Base-by-base conservation (phyloP, 1,140 invertebrate genomes). In the Stenopsyche tienmushanensis region DNA sequence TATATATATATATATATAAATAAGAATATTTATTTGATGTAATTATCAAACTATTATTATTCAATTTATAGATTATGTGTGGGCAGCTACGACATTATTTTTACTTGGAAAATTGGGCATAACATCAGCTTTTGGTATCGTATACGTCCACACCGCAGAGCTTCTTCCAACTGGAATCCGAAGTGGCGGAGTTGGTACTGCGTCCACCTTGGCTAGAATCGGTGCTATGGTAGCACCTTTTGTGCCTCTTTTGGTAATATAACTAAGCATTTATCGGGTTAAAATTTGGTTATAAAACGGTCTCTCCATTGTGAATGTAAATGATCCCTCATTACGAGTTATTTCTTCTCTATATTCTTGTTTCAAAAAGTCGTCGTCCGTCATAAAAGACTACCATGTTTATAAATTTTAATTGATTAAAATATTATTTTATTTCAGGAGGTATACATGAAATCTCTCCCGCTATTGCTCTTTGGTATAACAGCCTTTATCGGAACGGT, bases 41-140 rank as follows among this genome's bases (percentile, higher is more conserved):
- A 34, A 9, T 57, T 39, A 10, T 29, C 5, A 59, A 49, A 49
- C n/a, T 49, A 49, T 49, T 20, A 1, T 42, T 17, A 42, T 3
- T 9, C 1, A 42, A 42, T 2, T 49, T 74, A 17, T 62, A 82
- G 82, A 76, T 71, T 69, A 75, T 13, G 76, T 75, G 17, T 84
- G 84, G 83, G 66, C 77, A 1, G 71, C 81, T 1, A 77, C 82
- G 3, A 54, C 75, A 1, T 72, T 89, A 3, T 88, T 87, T 66
- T 75, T 90, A 10, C 70, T 84, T 9, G 88, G 88, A 9, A 89
- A 88, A 73, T 76, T 86, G 65, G 83, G 83, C 2, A 84, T 86
- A 13, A 86, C 85, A 0, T 78, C 83, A 24, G 78, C 85, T 1
- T 86, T 87, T 71, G 83, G 83, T 2, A 79, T 85, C 7, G 75